Conservation (phyloP, 2,888 invertebrate genomes). For the Volucella bombylans region DNA sequence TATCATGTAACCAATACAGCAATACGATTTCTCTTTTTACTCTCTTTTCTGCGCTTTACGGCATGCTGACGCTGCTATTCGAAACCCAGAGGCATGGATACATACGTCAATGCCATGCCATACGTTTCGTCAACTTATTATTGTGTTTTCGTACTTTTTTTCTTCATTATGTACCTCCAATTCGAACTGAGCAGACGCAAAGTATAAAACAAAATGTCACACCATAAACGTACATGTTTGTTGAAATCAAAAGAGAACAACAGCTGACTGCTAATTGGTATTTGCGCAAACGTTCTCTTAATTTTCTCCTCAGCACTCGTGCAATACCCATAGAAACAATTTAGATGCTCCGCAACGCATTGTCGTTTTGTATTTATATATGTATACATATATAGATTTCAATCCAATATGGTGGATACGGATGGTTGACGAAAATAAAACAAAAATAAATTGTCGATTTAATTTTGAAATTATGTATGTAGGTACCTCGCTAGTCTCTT, state of each 20-base stretch:
- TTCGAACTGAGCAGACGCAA: constrained; percentile 54
- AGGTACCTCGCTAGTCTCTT: background rate
- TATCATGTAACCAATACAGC: background rate
- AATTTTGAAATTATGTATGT: constrained; percentile 26
- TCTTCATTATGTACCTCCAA: background rate
- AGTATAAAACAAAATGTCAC: constrained; percentile 12
- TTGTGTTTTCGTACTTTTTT: background rate
- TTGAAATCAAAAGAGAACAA: background rate
- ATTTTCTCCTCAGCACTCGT: background rate
- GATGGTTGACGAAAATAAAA: too few species aligned
- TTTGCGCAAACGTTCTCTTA: constrained; percentile 48
- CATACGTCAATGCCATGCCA: too few species aligned
- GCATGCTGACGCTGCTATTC: constrained; percentile 40
- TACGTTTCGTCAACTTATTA: too few species aligned
- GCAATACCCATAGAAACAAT: background rate
- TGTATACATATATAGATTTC: background rate
- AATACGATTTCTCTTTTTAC: constrained; percentile 31
- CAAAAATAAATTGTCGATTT: background rate
- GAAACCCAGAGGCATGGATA: too few species aligned
- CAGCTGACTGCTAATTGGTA: constrained; percentile 1
- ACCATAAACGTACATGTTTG: too few species aligned
- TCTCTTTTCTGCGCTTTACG: constrained; percentile 52
- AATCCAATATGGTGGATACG: background rate
- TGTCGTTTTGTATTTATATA: background rate
- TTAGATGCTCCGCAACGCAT: constrained; percentile 57